These are phyloP conservation scores for Drosophila crucigera DNA, from an alignment of 2,888 invertebrate genomes.

Conservation along the genomic window DNA sequence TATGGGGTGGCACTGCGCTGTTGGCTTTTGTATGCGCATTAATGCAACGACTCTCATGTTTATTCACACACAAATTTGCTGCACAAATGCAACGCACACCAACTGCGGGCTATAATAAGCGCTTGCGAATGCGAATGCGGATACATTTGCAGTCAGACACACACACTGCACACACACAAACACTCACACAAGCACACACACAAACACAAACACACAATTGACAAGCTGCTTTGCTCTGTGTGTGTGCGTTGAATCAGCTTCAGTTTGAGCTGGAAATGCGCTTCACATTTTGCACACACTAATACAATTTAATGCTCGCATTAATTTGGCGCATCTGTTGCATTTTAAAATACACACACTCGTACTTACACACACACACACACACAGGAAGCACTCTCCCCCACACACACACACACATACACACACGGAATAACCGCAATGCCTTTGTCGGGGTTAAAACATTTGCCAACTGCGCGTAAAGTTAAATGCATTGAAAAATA, in stretches of 20 bases:
- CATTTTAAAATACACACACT: constrained; percentile 72
- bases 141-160: constrained; percentile 53
- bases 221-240: constrained; percentile 35
- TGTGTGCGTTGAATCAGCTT: constrained; percentile 13
- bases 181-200: constrained; percentile 5
- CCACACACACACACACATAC: constrained; percentile 2
- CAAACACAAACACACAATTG: constrained; percentile 17
- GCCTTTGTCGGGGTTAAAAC: constrained; percentile 48
- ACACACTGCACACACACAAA: background rate
- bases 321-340: constrained; percentile 81
- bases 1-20: constrained; percentile 31
- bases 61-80: constrained; percentile 78
- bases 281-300: constrained; percentile 75
- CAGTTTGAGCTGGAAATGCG: constrained; percentile 59
- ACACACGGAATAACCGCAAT: constrained; percentile 52
- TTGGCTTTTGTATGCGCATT: constrained; percentile 77
- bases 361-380: constrained; percentile 1
- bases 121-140: constrained; percentile 13
- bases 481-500: constrained; percentile 64
- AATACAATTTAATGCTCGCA: constrained; percentile 80
- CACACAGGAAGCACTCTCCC: background rate
- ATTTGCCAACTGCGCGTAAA: constrained; percentile 69
- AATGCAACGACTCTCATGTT: constrained; percentile 79
- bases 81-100: constrained; percentile 67
- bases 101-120: constrained; percentile 61